Evolutionary conservation across 2,888 invertebrate genomes (phyloP).

Genomic region (Chironomus riparius): DNA sequence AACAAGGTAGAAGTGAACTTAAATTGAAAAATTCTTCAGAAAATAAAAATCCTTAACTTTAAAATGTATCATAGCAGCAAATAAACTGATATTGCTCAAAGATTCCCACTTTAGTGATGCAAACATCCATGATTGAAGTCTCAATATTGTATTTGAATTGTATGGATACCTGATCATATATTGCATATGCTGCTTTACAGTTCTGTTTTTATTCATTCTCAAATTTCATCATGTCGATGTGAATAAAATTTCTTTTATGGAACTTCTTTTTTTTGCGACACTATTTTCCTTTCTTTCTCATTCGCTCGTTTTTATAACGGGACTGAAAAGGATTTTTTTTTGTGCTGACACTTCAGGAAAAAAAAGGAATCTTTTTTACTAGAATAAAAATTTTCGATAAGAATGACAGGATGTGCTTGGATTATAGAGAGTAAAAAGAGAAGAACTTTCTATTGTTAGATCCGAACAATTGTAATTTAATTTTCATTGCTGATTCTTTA

Average conservation of each 20-base stretch:
- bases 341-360: neutral
- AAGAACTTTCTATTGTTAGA: constrained; percentile 2
- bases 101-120: no score
- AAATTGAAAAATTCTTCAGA: neutral
- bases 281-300: neutral
- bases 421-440: neutral
- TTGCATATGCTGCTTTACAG: constrained; percentile 11
- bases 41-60: neutral
- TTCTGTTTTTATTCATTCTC: neutral
- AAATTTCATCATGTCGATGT: constrained; percentile 9
- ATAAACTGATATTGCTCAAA: no score
- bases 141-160: neutral
- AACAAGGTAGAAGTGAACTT: neutral
- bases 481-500: neutral
- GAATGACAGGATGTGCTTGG: constrained; percentile 9
- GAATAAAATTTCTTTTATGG: neutral
- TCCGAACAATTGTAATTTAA: constrained; percentile 4
- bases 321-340: constrained; percentile 1
- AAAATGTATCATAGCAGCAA: no score
- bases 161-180: constrained; percentile 11
- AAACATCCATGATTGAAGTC: no score
- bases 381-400: constrained; percentile 3
- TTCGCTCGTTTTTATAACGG: neutral
- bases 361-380: neutral
- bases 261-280: neutral